A percentile compares a stretch with the other conserved stretches of the same genome.
Evolutionary conservation across 2,888 invertebrate species (phyloP).

Genomic region (Chironomus tentans): DNA sequence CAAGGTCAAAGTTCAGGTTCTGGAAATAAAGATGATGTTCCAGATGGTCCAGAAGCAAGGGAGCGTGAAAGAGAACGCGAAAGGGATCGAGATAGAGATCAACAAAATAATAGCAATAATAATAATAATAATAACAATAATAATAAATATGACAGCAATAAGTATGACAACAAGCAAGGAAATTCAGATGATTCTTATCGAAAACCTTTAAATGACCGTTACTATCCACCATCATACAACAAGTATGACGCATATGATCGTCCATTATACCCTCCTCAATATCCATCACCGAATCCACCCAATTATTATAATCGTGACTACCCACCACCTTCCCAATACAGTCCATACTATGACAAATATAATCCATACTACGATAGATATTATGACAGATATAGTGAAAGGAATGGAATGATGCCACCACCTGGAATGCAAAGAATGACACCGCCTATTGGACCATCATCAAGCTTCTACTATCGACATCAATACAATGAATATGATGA

Average conservation of each 20-base stretch:
- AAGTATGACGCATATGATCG: not conserved
- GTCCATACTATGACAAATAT: not conserved
- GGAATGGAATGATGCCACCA: conserved; percentile 5
- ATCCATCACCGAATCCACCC: not conserved
- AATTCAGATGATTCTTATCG: not conserved
- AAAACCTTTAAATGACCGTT: conserved; percentile 11
- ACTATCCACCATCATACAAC: conserved; percentile 7
- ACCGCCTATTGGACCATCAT: conserved; percentile 7
- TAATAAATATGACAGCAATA: conserved; percentile 24
- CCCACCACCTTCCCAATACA: not conserved
- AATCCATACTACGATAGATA: conserved; percentile 10
- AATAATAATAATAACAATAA: conserved; percentile 29
- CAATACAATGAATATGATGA: conserved; percentile 28
- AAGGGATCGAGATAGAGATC: conserved; percentile 18
- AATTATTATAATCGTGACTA: not conserved
- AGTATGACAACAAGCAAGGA: not conserved
- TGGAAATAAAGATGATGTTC: conserved; percentile 27
- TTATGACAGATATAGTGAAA: not conserved
- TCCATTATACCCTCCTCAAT: not conserved
- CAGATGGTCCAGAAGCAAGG: conserved; percentile 24
- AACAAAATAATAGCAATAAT: conserved; percentile 28
- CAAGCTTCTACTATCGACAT: conserved; percentile 33
- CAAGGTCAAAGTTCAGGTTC: conserved; percentile 39
- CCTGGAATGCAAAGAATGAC: conserved; percentile 4
- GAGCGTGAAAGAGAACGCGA: conserved; percentile 18